Base-by-base conservation (phyloP, 1,140 invertebrate genomes). In the Cotesia vestalis region DNA sequence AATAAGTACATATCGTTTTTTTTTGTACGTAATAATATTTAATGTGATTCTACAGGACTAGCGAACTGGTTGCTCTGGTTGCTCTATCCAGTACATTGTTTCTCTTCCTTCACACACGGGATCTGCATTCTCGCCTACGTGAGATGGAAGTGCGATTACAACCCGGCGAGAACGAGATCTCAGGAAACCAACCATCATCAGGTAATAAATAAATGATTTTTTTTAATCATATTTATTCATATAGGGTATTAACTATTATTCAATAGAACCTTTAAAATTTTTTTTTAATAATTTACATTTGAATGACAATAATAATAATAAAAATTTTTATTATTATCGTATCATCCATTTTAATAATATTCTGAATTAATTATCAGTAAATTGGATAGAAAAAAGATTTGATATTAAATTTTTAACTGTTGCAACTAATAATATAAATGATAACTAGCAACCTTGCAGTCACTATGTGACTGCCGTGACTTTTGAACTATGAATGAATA, bases 61-160 rank as follows among this genome's bases (percentile, higher is more conserved):
- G 90, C 79, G 93, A 94, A 84, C 86, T 94, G 77, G 90, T 94
- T 69, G 93, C 93, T 17, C 82, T 94, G 73, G 86, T 94, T 75
- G 93, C 93, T 8, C 90, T 94, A 57, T 94, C 93, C 55, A 93
- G 91, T 76, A 94, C 93, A 11, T 85, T 94, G 69, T 94, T 94
- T 83, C 89, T 94, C 75, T 94, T 94, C 81, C 87, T 94, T 63
- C 93, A 94, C 87, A 94, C 93, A 57, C 88, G 93, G 77, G 93
- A 94, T 80, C 84, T 94, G 59, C 93, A 92, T 84, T 92, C 91
- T 61, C 91, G 91, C 83, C 87, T 94, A 66, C 90, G 89, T 69
- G 91, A 93, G 80, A 94, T 94, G 91, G 91, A 94, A 86, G 89
- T 92, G 35, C 89, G 89, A 78, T 88, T 94, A 35, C 92, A 93